Conservation (phyloP, 2,888 invertebrate genomes). For the Dendrolimus houi region DNA sequence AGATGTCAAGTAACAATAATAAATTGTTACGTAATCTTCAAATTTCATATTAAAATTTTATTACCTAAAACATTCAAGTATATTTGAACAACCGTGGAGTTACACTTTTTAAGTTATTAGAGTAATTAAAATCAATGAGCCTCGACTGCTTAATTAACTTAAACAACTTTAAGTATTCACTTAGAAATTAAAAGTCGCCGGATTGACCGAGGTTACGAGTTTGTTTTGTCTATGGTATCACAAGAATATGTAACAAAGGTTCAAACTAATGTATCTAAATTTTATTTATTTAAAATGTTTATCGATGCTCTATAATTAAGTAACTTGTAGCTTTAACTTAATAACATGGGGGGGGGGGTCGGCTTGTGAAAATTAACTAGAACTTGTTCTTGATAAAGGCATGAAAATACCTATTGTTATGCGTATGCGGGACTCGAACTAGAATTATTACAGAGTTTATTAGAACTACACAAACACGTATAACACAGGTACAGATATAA, state of each 20-base stretch:
- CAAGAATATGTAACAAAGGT: no score
- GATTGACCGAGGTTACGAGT: neutral
- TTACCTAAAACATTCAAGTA: neutral
- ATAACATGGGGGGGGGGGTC: no score
- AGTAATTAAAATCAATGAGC: neutral
- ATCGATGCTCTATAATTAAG: no score
- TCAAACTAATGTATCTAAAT: neutral
- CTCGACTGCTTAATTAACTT: neutral
- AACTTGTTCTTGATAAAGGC: no score
- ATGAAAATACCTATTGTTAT: no score
- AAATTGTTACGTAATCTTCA: neutral
- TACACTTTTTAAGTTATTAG: neutral
- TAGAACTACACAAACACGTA: no score
- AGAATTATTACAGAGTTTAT: no score
- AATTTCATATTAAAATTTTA: neutral
- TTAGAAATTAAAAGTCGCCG: conserved; percentile 1
- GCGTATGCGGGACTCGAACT: no score
- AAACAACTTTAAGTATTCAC: neutral
- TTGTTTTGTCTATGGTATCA: no score
- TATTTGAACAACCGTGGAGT: neutral
- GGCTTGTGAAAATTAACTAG: no score
- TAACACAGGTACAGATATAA: no score
- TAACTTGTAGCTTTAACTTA: no score
- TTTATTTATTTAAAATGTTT: neutral
- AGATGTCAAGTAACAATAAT: neutral